Base-by-base conservation (phyloP, 2,113 vertebrate species). In the Mirza zaza region DNA sequence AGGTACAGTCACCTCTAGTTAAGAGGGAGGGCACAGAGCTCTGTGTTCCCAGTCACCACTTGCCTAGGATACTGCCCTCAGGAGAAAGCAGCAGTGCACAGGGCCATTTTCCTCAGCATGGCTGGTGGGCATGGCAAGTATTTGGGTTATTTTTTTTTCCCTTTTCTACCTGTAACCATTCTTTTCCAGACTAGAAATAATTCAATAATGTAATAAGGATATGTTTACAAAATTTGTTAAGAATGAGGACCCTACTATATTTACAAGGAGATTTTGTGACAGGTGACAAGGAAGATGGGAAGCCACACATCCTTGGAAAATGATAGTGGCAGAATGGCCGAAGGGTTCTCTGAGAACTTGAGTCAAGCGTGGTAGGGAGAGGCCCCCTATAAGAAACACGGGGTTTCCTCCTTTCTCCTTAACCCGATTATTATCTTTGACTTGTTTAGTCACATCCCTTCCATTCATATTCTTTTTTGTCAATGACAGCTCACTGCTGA, bases 361-460 rank as follows among this genome's bases (percentile, higher is more conserved):
- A 11, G 13, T 39, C 1, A 52, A 4, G 10, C 13, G 0, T 15
- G 8, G 8, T 67, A 81, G 63, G 1, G 8, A n/a, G 2, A 42
- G 57, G 2, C 6, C 8, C 0, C 9, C 27, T 6, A 9, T 10
- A 7, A 65, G 34, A 70, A 42, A 5, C 3, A 25, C 8, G 0
- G 23, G 15, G 6, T 39, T 83, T 83, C 73, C 68, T 55, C 29
- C 5, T 42, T 59, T 80, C 32, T 61, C 32, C 14, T 87, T 45
- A 17, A 57, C 1, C 70, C 45, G 52, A 27, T 27, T 67, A n/a
- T 75, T 63, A 9, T 14, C 23, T 10, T 15, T 67, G 0, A 27
- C 59, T 39, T 75, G 0, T 23, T 84, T 36, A 70, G 23, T 59
- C 8, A 34, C 2, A 52, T 63, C 14, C n/a, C 25, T 85, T 82